A percentile compares a stretch with the other conserved stretches of the same genome.
These are phyloP conservation scores for Lophochroa leadbeateri DNA, from an alignment of 2,113 vertebrate genomes.

Conservation along the genomic window DNA sequence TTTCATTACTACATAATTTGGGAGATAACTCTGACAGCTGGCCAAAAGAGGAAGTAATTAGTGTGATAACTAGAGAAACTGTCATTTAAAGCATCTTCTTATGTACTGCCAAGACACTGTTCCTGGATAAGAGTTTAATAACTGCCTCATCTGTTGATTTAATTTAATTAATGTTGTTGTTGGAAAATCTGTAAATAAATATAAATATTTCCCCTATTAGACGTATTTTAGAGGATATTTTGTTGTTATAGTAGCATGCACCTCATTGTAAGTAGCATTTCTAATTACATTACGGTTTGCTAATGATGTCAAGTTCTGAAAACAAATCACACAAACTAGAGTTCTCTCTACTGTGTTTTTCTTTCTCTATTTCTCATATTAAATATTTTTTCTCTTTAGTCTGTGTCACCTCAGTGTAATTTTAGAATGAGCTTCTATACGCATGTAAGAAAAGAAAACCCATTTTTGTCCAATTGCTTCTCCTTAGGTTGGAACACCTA, in stretches of 20 bases:
- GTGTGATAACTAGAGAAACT: background rate
- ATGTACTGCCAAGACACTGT: background rate
- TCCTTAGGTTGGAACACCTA: background rate
- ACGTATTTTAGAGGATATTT: background rate
- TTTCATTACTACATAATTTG: background rate
- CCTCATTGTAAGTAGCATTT: background rate
- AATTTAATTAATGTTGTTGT: background rate
- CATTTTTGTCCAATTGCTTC: background rate
- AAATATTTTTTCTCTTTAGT: background rate
- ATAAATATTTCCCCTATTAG: background rate
- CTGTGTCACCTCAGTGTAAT: background rate
- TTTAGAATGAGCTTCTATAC: background rate
- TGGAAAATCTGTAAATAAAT: background rate
- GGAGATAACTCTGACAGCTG: background rate
- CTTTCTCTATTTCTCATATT: background rate
- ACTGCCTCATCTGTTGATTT: background rate
- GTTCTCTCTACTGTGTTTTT: background rate
- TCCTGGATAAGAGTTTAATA: background rate
- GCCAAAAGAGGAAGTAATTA: background rate
- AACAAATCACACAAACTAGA: background rate
- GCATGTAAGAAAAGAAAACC: background rate
- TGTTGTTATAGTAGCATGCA: background rate
- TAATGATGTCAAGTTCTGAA: background rate
- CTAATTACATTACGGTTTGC: background rate
- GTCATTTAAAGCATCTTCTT: background rate